Base-by-base conservation (phyloP, 2,888 invertebrate genomes). In the Aelia acuminata region DNA sequence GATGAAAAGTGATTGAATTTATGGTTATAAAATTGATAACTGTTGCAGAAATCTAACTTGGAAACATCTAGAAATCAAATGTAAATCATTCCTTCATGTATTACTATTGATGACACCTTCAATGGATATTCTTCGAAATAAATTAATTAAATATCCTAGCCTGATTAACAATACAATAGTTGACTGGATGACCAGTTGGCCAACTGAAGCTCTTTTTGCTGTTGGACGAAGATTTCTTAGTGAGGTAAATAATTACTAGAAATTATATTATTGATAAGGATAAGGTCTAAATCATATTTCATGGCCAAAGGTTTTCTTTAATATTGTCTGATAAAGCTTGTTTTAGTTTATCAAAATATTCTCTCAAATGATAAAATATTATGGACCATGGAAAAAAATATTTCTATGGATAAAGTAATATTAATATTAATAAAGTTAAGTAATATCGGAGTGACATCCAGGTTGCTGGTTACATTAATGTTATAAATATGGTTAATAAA, bases 181-280 rank as follows among this genome's bases (percentile, higher is more conserved):
- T 90, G 97, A 98, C 92, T 98, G 98, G 98, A 95, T 98, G 92
- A 97, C 97, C 92, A 96, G 98, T 0, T 98, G 98, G 98, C 98
- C 98, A 0, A 94, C 96, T 90, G 97, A 98, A 92, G 98, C 98
- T 0, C 92, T 98, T 85, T 93, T 95, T 88, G 97, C 98, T 0
- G 98, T 98, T 0, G 98, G 98, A 0, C 96, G 96, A 88, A 96
- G 96, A 1, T 97, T 95, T 91, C 93, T 98, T 0, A 94, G 96
- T 91, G 96, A 98, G 90, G 95, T 96, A 93, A 92, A 22, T 63
- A 3, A 35, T 63, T 63, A 31, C 4, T 63, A 57, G 26, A 26
- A n/a, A 4, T n/a, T n/a, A 57, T 53, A 53, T 53, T 50, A 2
- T 1, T 20, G 53, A 1, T n/a, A n/a, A 53, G 7, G n/a, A 53